Evolutionary conservation across 2,113 vertebrate genomes (phyloP).

Genomic region (Euleptes europaea): DNA sequence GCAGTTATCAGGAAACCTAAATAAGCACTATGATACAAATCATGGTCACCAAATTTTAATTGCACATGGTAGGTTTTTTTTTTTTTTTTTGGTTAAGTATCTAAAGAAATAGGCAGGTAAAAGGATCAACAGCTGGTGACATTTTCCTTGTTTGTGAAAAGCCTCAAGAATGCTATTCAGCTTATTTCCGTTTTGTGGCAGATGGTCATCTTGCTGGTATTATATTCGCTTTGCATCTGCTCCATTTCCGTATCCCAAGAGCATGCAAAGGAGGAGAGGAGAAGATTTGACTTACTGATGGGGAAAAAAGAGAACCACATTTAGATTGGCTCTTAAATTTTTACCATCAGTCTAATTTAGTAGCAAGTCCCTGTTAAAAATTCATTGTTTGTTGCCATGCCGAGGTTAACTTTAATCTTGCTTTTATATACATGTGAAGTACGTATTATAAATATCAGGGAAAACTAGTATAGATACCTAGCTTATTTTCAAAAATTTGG

Average conservation of each 20-base stretch:
- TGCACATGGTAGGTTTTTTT: background rate
- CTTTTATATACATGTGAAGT: too few relatives aligned
- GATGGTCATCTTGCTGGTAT: background rate
- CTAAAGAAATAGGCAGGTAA: background rate
- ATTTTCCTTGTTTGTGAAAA: constrained; percentile 22
- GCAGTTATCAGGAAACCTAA: constrained; percentile 8
- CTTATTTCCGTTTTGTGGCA: background rate
- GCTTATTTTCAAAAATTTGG: too few relatives aligned
- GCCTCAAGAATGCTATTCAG: constrained; percentile 11
- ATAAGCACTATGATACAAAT: background rate
- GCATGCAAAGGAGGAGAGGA: background rate
- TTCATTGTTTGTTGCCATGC: background rate
- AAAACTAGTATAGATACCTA: too few relatives aligned
- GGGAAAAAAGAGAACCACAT: background rate
- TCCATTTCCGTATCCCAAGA: background rate
- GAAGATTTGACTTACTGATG: background rate
- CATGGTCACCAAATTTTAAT: background rate
- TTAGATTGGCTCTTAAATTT: background rate
- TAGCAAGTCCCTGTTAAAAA: background rate
- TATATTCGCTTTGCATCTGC: constrained; percentile 4
- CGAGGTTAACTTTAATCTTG: background rate
- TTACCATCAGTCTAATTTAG: background rate
- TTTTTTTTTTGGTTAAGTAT: background rate
- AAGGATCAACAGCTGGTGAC: background rate
- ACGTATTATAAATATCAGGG: too few relatives aligned